Percentiles rank a stretch among this genome's conserved stretches.
Conservation (phyloP, 2,797 vertebrate genomes). For the Anniella stebbinsi region DNA sequence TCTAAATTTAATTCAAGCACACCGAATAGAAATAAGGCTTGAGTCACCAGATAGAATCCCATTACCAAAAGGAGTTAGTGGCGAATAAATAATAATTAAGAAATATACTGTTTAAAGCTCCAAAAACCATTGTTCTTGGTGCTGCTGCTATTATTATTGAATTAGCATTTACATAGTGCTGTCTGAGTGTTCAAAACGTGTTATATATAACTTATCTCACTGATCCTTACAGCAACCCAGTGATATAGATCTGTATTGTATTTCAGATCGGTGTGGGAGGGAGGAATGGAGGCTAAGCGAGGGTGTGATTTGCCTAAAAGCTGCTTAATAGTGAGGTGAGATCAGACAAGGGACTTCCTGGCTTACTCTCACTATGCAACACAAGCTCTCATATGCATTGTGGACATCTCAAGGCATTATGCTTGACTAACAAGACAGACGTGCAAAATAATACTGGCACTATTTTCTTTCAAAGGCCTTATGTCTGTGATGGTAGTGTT, state of each 20-base stretch:
- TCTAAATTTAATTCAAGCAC: constrained; percentile 30
- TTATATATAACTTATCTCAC: background rate
- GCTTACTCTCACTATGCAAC: background rate
- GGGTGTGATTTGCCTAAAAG: background rate
- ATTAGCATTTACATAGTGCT: background rate
- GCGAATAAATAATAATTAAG: background rate
- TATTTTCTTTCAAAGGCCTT: background rate
- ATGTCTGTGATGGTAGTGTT: background rate
- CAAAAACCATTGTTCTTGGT: background rate
- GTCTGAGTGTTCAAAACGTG: background rate
- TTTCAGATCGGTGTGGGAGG: background rate
- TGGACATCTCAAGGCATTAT: background rate
- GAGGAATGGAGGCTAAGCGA: background rate
- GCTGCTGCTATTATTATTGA: background rate
- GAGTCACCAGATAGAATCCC: background rate
- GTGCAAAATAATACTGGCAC: background rate
- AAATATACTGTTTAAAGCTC: background rate
- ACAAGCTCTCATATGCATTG: background rate
- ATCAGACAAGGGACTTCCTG: background rate
- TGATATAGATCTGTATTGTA: background rate
- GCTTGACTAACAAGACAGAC: background rate
- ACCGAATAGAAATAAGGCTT: background rate
- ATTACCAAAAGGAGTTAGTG: background rate
- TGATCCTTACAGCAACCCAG: background rate
- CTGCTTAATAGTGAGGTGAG: background rate